Conservation (phyloP, 2,113 vertebrate genomes). For the Tylochromis polylepis region DNA sequence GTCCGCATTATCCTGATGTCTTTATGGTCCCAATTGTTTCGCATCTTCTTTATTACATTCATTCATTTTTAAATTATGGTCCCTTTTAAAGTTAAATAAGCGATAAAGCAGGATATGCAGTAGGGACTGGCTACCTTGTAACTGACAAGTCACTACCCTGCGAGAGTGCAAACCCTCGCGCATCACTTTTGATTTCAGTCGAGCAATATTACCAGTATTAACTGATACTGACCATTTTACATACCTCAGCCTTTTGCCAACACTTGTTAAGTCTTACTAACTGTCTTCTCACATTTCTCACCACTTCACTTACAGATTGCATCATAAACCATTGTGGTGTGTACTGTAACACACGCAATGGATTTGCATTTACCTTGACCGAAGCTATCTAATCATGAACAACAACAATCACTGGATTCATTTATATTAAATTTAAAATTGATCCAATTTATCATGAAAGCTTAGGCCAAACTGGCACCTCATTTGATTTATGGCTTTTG, state of each 20-base stretch:
- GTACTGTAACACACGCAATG: background rate
- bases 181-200: fast-evolving
- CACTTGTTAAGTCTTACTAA: background rate
- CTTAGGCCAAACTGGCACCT: background rate
- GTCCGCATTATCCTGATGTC: background rate
- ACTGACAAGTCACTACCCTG: background rate
- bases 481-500: background rate
- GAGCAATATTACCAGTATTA: fast-evolving
- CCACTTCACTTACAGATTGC: background rate
- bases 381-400: background rate
- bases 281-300: background rate
- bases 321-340: background rate
- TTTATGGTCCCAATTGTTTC: background rate
- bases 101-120: background rate
- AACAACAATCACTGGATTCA: background rate
- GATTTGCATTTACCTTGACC: background rate
- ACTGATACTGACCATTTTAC: background rate
- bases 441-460: background rate
- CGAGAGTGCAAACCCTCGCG: background rate
- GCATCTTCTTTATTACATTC: fast-evolving
- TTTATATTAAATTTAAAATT: background rate
- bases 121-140: background rate
- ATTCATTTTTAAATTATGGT: background rate
- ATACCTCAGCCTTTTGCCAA: background rate
- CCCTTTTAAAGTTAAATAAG: background rate